Base-by-base conservation (phyloP, 2,888 invertebrate species). In the Bembecia ichneumoniformis region DNA sequence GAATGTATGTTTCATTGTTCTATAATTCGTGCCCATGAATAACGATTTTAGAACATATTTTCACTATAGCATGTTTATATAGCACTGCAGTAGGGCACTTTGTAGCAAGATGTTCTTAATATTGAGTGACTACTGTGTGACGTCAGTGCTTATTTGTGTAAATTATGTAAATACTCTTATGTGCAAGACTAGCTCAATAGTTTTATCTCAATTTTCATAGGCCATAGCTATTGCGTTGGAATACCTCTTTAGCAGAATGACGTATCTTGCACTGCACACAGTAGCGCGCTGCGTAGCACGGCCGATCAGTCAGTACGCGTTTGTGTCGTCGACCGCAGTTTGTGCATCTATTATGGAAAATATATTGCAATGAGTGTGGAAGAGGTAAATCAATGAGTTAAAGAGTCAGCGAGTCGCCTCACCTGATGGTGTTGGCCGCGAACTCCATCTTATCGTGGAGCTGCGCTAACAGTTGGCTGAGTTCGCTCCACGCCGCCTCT, bases 361-460 rank as follows among this genome's bases (percentile, higher is more conserved):
- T 28, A 28, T 28, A 28, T 28, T 28, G 28, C 7, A 28, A 28
- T 28, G 28, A 28, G 28, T 28, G 28, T 28, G 28, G 28, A 9
- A 7, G 28, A 2, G 4, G 4, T 3, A 28, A 28, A 28, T 7
- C 9, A 28, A 28, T 2, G 28, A 28, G 28, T 28, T 1, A 47
- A 49, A 0, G 7, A 28, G 7, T 28, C 9, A 28, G 28, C 9
- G 3, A 34, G 5, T 28, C 28, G 28, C 28, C 2, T 46, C 14
- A 49, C 82, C 83, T 69, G 58, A 98, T 97, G 58, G 96, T 96
- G 80, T 96, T 96, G 53, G 96, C 95, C 35, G 96, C 96, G 81
- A 96, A 95, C 76, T 96, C 96, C 89, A 97, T 95, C 87, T 97
- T 97, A 73, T 95, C 94, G 75, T 96, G 96, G 50, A 97, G 88